Evolutionary conservation across 92 coral and sea anemone species (phyloP).

Genomic region (Pocillopora grandis): DNA sequence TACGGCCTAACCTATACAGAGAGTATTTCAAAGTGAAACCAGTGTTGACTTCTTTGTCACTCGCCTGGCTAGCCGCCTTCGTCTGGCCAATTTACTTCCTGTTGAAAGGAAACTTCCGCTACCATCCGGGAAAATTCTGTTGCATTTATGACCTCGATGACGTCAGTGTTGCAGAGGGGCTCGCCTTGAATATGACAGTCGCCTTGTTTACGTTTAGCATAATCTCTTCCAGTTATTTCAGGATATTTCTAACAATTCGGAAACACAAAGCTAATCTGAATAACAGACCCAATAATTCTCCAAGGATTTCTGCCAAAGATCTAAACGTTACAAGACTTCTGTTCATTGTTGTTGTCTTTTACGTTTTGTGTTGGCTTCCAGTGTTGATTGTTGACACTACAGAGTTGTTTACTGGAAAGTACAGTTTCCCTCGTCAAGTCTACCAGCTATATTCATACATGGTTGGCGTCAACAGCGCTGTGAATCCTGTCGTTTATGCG

Average conservation of each 20-base stretch:
- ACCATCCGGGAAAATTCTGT: conserved; percentile 19
- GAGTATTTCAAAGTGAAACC: not conserved
- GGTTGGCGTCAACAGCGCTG: conserved; percentile 37
- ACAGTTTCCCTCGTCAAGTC: conserved; percentile 24
- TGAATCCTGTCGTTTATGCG: conserved; percentile 40
- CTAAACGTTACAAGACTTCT: conserved; percentile 16
- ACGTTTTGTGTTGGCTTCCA: conserved; percentile 34
- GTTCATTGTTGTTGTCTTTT: conserved; percentile 5
- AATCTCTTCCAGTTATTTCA: conserved; percentile 9
- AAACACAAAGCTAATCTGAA: conserved; percentile 5
- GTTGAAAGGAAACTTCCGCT: not conserved
- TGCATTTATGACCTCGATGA: conserved; percentile 24
- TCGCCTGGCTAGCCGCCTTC: conserved; percentile 2
- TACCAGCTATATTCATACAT: conserved; percentile 34
- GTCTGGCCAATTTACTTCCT: conserved; percentile 11
- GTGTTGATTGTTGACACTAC: conserved; percentile 29
- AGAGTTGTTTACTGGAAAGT: conserved; percentile 26
- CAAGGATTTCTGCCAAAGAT: conserved; percentile 20
- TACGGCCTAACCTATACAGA: conserved; percentile 16
- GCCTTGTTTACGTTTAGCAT: not conserved
- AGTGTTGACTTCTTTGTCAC: not conserved
- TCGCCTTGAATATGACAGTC: not conserved
- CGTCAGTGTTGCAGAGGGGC: conserved; percentile 5
- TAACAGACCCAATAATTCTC: not conserved
- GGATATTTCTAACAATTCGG: conserved; percentile 14